phyloP scores from a whole-genome alignment of 2,888 invertebrate species.

The Geotrupes spiniger region DNA sequence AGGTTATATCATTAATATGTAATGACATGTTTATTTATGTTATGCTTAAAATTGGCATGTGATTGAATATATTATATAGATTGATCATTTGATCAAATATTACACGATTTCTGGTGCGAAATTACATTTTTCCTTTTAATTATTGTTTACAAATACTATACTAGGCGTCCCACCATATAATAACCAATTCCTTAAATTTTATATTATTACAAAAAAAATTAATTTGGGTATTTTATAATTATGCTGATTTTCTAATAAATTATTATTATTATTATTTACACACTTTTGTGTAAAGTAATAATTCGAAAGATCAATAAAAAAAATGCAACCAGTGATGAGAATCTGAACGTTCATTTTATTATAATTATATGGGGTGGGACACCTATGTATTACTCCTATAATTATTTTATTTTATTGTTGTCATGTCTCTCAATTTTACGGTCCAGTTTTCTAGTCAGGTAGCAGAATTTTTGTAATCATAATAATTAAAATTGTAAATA shows the following conservation, averaged over 20 bases:
- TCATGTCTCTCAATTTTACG: background rate
- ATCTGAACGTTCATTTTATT: too few species aligned
- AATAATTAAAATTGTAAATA: conserved; percentile 1
- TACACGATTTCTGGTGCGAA: conserved; percentile 14
- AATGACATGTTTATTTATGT: conserved; percentile 29
- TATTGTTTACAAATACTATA: background rate
- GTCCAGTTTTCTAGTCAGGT: conserved; percentile 3
- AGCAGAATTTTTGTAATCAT: background rate
- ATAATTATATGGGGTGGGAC: too few species aligned
- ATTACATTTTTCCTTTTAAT: conserved; percentile 6
- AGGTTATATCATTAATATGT: conserved; percentile 19
- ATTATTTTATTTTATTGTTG: background rate
- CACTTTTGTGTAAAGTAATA: too few species aligned
- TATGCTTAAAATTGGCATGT: conserved; percentile 22
- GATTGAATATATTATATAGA: conserved; percentile 16
- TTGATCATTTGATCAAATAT: conserved; percentile 13
- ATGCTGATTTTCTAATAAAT: too few species aligned
- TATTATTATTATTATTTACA: too few species aligned
- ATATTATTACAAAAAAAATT: too few species aligned
- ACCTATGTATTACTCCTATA: conserved; percentile 1
- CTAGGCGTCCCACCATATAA: too few species aligned
- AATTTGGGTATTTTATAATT: too few species aligned
- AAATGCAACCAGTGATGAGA: too few species aligned
- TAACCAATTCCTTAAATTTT: too few species aligned
- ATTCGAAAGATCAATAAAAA: too few species aligned